These are phyloP conservation scores for Holothuria leucospilota DNA, from an alignment of 53 echinoderm and acorn worm species.

Conservation along the genomic window DNA sequence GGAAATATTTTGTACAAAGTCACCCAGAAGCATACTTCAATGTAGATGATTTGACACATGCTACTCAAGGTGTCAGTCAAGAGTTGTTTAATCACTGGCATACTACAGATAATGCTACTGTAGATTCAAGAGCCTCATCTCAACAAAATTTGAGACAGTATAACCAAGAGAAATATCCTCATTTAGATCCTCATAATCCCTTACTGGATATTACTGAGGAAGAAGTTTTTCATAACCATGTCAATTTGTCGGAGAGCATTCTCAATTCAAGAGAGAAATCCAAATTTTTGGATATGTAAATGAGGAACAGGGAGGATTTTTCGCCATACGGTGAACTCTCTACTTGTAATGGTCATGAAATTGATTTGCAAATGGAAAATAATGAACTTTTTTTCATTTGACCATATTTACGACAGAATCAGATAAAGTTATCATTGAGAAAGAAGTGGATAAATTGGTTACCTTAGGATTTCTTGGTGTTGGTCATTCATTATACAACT, in stretches of 20 bases:
- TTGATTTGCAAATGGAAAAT: conserved; percentile 53
- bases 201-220: conserved; percentile 47
- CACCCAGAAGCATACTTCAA: not conserved
- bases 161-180: too few relatives aligned
- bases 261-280: too few relatives aligned
- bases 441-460: too few relatives aligned
- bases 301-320: conserved; percentile 49
- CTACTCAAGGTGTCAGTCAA: not conserved
- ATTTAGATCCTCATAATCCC: too few relatives aligned
- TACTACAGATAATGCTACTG: not conserved
- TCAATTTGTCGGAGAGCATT: too few relatives aligned
- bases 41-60: not conserved
- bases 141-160: too few relatives aligned
- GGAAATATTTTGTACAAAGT: not conserved
- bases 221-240: conserved; percentile 27
- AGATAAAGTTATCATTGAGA: conserved; percentile 35
- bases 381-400: conserved; percentile 57
- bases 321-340: too few relatives aligned
- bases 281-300: conserved; percentile 22
- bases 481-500: conserved; percentile 56
- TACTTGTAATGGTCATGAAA: conserved; percentile 53
- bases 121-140: not conserved
- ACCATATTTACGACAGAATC: conserved; percentile 37
- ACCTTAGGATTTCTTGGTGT: conserved; percentile 46
- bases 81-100: not conserved